Evolutionary conservation across 1,140 invertebrate species (phyloP), one percentile per base, ranked within the genome.

Genomic region (Drosophila leontia): DNA sequence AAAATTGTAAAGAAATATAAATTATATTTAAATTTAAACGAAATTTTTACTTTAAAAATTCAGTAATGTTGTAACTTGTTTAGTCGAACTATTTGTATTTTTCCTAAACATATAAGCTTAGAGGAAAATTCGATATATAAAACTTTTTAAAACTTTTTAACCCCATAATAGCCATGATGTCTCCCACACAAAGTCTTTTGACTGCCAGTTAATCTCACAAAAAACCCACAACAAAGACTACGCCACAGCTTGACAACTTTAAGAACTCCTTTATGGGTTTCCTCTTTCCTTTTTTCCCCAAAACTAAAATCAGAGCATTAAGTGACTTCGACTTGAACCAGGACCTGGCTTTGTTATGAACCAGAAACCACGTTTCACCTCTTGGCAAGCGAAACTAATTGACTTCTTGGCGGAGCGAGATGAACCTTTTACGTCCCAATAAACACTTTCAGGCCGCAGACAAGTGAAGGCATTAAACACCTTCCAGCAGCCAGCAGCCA

Each of bases 361-460:
- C 39, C 48, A 55, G 64, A 45, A 37, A 39, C 50, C 67, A 32
- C 13, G 44, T 45, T 51, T 53, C 42, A 56, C 60, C 72, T 50
- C 72, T 50, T 55, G 64, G 58, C 65, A 83, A 71, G 75, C 56
- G 62, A 45, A 87, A 90, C 85, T 88, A 88, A 88, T 88, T 88
- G 84, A 84, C 84, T 88, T 83, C 80, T 88, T 55, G 72, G 67
- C 84, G 64, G 45, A 55, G 65, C 48, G 70, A 72, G 69, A 72
- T 84, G 58, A 71, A 63, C 50, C 72, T 74, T 88, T 88, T 81
- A 88, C 84, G 88, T 64, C 65, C 84, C 80, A 90, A 90, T 88
- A 84, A 88, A 84, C 84, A 84, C 84, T 84, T 88, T 81, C 80
- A 75, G 51, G 41, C 34, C 32, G 71, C 41, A 62, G 55, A 57